Evolutionary conservation across 2,797 vertebrate genomes (phyloP).

Genomic region (Anabas testudineus): DNA sequence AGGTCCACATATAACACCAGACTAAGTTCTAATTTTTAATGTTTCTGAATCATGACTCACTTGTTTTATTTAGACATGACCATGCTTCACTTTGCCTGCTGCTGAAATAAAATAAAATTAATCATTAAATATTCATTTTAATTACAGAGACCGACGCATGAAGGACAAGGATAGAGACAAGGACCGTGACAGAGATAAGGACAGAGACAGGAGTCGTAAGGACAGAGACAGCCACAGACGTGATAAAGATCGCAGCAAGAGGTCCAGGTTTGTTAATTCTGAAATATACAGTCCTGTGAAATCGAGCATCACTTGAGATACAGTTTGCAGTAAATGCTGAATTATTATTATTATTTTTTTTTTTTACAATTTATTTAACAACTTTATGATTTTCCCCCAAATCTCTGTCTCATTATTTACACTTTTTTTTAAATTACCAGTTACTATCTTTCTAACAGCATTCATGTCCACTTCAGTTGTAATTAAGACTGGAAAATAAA

Average conservation of each 20-base stretch:
- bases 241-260: constrained; percentile 86
- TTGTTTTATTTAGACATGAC: constrained; percentile 7
- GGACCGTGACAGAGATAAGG: constrained; percentile 90
- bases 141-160: constrained; percentile 89
- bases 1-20: neutral
- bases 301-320: neutral
- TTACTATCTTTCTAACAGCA: no score
- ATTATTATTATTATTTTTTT: no score
- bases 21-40: neutral
- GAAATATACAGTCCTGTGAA: neutral
- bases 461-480: neutral
- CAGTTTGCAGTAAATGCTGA: neutral
- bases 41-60: neutral
- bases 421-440: no score
- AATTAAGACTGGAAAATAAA: neutral
- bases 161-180: constrained; percentile 92
- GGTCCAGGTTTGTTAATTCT: constrained; percentile 83
- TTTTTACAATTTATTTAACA: neutral
- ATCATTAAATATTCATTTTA: no score
- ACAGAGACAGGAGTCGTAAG: constrained; percentile 85
- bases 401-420: no score
- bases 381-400: no score
- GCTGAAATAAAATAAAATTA: no score
- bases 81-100: no score
- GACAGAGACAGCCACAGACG: constrained; percentile 87